These are phyloP conservation scores for Brachynemurus nebulosus DNA, from an alignment of 2,888 invertebrate species.

Conservation along the genomic window DNA sequence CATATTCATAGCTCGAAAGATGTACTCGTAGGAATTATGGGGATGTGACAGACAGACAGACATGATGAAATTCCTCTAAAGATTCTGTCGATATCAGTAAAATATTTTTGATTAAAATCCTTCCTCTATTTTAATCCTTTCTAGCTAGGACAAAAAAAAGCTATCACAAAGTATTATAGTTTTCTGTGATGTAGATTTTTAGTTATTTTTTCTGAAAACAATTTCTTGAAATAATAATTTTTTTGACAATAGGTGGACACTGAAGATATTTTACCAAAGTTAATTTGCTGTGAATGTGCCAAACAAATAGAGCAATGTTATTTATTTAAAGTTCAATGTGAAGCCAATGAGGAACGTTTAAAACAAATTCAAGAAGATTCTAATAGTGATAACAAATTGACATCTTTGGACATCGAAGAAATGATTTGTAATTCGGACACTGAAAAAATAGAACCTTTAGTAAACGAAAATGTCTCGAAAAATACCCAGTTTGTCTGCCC, in stretches of 20 bases:
- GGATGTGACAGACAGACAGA: no score
- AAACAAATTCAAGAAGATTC: not conserved
- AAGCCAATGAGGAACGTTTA: not conserved
- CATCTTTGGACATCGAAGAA: not conserved
- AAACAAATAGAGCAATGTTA: not conserved
- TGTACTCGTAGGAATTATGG: no score
- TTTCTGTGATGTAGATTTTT: no score
- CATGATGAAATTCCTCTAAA: no score
- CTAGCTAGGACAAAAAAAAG: no score
- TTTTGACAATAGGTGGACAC: not conserved
- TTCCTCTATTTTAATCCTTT: no score
- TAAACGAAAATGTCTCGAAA: not conserved
- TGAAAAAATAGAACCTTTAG: not conserved
- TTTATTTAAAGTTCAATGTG: not conserved
- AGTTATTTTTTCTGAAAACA: no score
- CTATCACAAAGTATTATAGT: no score
- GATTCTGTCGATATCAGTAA: no score
- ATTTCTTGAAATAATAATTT: no score
- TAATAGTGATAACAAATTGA: not conserved
- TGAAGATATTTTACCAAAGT: not conserved
- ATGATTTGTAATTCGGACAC: not conserved
- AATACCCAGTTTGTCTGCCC: not conserved
- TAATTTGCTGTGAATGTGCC: not conserved
- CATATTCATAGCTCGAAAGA: no score
- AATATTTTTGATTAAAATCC: no score